These are phyloP conservation scores for Malurus leucopterus DNA, from an alignment of 2,797 vertebrate species.

Conservation along the genomic window DNA sequence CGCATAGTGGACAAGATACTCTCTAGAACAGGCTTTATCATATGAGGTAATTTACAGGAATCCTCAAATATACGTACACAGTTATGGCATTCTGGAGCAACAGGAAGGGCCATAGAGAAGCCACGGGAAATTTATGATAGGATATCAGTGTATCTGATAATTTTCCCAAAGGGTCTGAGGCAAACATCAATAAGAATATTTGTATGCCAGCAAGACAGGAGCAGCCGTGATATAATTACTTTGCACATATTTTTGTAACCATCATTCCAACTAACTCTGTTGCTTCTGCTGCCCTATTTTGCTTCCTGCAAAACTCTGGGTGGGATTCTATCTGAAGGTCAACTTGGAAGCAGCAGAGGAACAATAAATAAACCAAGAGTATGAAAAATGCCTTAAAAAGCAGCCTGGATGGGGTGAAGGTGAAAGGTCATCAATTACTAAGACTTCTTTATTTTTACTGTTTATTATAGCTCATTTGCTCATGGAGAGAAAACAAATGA, in stretches of 20 bases:
- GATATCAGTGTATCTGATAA: background rate
- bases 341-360: slow-evolving; percentile 10
- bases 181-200: slow-evolving; percentile 10
- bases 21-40: background rate
- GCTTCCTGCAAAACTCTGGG: background rate
- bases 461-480: slow-evolving; percentile 5
- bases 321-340: slow-evolving; percentile 8
- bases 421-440: background rate
- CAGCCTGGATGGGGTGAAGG: background rate
- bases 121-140: background rate
- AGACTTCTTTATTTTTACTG: slow-evolving; percentile 6
- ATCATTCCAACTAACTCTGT: background rate
- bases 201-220: background rate
- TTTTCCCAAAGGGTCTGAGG: background rate
- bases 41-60: background rate
- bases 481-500: slow-evolving; percentile 4
- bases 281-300: background rate
- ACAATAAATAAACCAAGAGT: slow-evolving; percentile 35
- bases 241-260: background rate
- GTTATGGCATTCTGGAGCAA: background rate
- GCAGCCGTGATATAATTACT: background rate
- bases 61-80: background rate
- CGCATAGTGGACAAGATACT: background rate
- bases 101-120: background rate
- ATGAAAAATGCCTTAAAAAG: slow-evolving; percentile 31